Evolutionary conservation across 2,797 vertebrate genomes (phyloP), one percentile per base, ranked within the genome.

Genomic region (Uromys caudimaculatus): DNA sequence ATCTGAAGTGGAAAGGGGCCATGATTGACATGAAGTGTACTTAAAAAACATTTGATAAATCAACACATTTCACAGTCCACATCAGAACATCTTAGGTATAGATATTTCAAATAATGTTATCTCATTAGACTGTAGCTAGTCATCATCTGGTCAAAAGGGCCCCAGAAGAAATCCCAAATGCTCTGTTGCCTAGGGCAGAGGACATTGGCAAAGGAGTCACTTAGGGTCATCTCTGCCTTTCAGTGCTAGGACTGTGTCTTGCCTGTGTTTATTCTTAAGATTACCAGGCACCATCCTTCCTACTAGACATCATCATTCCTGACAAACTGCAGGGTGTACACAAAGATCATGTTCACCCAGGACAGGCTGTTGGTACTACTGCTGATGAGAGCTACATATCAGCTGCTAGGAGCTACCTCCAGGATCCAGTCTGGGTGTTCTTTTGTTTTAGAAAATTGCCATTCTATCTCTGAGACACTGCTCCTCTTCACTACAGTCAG

Each of bases 401-500:
- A 27, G 67, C 71, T 60, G 56, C 69, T 52, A 81, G 52, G 60
- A 71, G 58, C 75, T 84, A 10, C 89, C 69, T 91, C 47, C 44
- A 62, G 76, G 71, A 62, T 86, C 62, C 44, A 38, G 23, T 56
- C 56, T 56, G 85, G 60, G 7, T 97, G 38, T 90, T 89, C 11
- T 29, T 84, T 64, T n/a, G 76, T 89, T 95, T 60, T 94, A 89
- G 79, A 95, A 84, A 64, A 84, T 14, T 90, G 83, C 14, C 23
- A n/a, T 89, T 35, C 35, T 69, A 54, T 82, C 58, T 84, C 50
- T 93, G 79, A 89, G 32, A 91, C 44, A 84, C 75, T 23, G 21
- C 93, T 13, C 64, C 23, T 95, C 58, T 69, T 81, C 81, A 85
- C 19, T 93, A 24, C 96, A 84, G 97, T 52, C 97, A 97, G 93